These are phyloP conservation scores for Gallinago paraguaiae DNA, from an alignment of 2,113 vertebrate species.

Conservation along the genomic window DNA sequence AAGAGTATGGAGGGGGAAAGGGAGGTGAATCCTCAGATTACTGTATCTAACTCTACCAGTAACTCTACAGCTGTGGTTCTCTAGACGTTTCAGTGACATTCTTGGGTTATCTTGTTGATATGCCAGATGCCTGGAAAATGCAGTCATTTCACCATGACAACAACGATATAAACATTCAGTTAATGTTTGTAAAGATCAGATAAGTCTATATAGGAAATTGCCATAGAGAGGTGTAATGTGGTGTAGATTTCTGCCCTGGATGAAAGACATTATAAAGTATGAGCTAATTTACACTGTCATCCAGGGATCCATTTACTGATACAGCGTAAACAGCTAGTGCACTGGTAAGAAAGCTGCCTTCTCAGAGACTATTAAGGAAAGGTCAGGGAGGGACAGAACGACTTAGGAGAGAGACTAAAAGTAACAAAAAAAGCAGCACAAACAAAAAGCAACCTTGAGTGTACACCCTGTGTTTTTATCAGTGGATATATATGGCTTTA, in stretches of 20 bases:
- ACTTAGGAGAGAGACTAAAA: not conserved
- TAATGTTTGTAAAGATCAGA: not conserved
- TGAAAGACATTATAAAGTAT: not conserved
- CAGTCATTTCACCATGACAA: not conserved
- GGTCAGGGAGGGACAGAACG: not conserved
- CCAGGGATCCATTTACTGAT: not conserved
- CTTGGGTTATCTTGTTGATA: not conserved
- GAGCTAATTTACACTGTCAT: not conserved
- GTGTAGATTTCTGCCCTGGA: not conserved
- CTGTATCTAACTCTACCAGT: not conserved
- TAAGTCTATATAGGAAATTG: not conserved
- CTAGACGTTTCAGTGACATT: accelerated
- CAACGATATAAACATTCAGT: not conserved
- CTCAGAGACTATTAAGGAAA: not conserved
- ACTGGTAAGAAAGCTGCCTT: not conserved
- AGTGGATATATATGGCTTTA: not conserved
- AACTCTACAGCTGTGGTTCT: not conserved
- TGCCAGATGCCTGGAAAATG: not conserved
- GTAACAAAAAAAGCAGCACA: not conserved
- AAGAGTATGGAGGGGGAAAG: not conserved
- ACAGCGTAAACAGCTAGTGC: accelerated
- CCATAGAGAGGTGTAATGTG: not conserved
- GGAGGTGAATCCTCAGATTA: not conserved
- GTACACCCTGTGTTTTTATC: not conserved
- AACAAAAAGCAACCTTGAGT: not conserved